Conservation (phyloP, 64 coral and sea anemone species). For the Cladopsammia gracilis region DNA sequence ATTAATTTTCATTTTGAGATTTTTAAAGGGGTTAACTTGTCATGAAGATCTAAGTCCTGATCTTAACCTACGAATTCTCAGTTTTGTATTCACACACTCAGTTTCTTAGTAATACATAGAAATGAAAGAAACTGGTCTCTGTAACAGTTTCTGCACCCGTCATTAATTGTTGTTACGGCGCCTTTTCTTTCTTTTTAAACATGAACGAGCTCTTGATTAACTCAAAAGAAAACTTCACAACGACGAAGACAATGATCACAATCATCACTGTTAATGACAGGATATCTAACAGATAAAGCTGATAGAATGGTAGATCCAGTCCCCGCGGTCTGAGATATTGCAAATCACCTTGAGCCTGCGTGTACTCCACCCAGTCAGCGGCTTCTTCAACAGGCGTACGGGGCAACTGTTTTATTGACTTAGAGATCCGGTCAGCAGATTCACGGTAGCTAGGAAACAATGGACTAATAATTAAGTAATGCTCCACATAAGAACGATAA, state of each 20-base stretch:
- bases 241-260: neutral
- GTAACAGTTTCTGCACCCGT: neutral
- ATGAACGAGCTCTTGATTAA: neutral
- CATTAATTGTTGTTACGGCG: neutral
- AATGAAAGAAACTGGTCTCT: neutral
- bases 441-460: constrained; percentile 22
- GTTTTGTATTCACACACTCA: too few species aligned
- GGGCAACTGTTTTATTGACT: constrained; percentile 10
- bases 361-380: constrained; percentile 52
- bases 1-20: too few species aligned
- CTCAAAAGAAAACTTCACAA: neutral
- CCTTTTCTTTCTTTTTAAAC: neutral
- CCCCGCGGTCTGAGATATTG: constrained; percentile 32
- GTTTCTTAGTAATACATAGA: too few species aligned
- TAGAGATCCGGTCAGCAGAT: neutral
- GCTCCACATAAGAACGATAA: too few species aligned
- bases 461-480: neutral
- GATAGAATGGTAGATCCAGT: constrained; percentile 44
- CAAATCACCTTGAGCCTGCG: constrained; percentile 23
- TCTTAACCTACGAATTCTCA: too few species aligned
- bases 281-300: constrained; percentile 50
- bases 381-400: constrained; percentile 32
- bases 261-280: neutral
- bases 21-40: too few species aligned
- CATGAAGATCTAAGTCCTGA: too few species aligned